Evolutionary conservation across 2,113 vertebrate genomes (phyloP).

Genomic region (Tachycineta bicolor): DNA sequence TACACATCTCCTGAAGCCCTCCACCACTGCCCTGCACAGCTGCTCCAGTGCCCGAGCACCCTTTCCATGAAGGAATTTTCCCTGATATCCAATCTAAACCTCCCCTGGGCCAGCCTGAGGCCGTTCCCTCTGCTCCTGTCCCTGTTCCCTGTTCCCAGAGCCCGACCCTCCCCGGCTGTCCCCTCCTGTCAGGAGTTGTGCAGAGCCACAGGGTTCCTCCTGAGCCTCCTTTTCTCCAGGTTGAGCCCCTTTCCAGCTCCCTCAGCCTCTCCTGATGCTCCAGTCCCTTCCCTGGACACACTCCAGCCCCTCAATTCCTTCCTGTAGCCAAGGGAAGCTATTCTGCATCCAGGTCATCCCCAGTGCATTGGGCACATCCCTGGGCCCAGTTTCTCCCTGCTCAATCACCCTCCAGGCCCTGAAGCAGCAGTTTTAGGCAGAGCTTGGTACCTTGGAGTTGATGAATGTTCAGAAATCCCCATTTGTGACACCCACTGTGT

Average conservation of each 20-base stretch:
- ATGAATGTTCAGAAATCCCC: not conserved
- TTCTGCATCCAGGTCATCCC: not conserved
- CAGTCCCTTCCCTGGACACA: fast-evolving
- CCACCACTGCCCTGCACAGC: not conserved
- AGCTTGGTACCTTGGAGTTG: not conserved
- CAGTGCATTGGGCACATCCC: fast-evolving
- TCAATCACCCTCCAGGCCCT: not conserved
- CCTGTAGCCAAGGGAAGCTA: not conserved
- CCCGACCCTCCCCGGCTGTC: fast-evolving
- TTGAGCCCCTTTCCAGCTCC: not conserved
- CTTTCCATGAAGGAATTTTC: not conserved
- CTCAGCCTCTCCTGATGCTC: fast-evolving
- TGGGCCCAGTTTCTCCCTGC: not conserved
- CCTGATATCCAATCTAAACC: fast-evolving
- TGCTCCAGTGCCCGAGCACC: not conserved
- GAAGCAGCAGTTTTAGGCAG: not conserved
- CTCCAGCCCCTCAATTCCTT: not conserved
- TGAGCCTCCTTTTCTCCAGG: not conserved
- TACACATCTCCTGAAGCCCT: not conserved
- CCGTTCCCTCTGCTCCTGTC: not conserved
- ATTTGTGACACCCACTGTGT: fast-evolving
- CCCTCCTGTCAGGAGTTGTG: not conserved
- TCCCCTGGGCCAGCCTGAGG: not conserved
- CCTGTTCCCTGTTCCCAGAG: not conserved
- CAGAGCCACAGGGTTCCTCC: not conserved